Evolutionary conservation across 2,888 invertebrate genomes (phyloP).

Genomic region (Acronicta leporina): DNA sequence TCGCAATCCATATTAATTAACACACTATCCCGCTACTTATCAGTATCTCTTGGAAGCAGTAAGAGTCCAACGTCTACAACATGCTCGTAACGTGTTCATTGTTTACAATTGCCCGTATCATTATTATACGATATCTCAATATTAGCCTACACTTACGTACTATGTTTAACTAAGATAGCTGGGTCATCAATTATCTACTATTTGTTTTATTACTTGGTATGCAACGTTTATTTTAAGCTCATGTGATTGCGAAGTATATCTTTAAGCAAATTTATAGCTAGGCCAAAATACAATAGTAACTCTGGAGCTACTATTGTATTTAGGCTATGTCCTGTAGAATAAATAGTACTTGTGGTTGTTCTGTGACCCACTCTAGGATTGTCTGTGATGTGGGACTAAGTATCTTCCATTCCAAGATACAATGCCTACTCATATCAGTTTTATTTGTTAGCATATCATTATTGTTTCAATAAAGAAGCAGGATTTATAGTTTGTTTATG

Average conservation of each 20-base stretch:
- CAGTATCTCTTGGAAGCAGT: conserved; percentile 24
- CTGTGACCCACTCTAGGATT: no score
- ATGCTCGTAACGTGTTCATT: conserved; percentile 44
- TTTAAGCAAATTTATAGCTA: no score
- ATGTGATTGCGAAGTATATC: conserved; percentile 11
- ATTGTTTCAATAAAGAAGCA: no score
- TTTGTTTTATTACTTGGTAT: conserved; percentile 37
- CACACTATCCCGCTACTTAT: neutral
- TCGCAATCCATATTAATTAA: neutral
- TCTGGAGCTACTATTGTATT: no score
- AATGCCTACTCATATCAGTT: no score
- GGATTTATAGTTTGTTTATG: no score
- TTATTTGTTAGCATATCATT: no score
- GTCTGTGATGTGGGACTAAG: no score
- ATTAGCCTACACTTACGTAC: conserved; percentile 36
- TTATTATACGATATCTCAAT: conserved; percentile 24
- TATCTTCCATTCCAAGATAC: no score
- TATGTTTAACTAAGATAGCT: conserved; percentile 44
- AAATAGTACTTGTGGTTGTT: no score
- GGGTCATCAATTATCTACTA: conserved; percentile 43
- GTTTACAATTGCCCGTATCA: conserved; percentile 42
- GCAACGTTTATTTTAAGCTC: conserved; percentile 30
- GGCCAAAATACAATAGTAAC: no score
- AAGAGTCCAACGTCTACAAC: conserved; percentile 41
- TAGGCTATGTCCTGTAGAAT: no score